Percentiles rank a stretch among this genome's conserved stretches.
Conservation (phyloP, 2,797 vertebrate genomes). For the Valencia hispanica region DNA sequence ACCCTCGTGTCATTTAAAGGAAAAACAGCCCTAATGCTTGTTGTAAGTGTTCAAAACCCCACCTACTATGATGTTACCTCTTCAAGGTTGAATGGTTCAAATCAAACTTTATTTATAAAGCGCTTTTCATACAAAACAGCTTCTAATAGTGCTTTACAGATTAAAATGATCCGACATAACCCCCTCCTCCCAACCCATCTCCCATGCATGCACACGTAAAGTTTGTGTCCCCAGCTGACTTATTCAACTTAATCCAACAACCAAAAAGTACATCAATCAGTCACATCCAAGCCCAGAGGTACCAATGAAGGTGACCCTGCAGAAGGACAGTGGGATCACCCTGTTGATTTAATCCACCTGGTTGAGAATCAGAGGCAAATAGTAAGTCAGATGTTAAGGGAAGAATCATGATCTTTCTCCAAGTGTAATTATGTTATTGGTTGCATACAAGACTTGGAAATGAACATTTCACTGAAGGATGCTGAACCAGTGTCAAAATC, state of each 20-base stretch:
- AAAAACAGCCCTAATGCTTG: background rate
- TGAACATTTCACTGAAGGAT: slow-evolving; percentile 28
- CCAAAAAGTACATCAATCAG: background rate
- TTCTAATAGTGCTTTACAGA: too few relatives aligned
- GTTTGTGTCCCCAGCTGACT: too few relatives aligned
- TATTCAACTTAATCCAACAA: background rate
- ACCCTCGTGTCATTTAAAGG: slow-evolving; percentile 2
- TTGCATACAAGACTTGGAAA: slow-evolving; percentile 19
- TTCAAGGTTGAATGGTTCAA: slow-evolving; percentile 6
- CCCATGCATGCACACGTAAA: too few relatives aligned
- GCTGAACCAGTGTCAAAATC: slow-evolving; percentile 15
- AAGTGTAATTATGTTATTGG: slow-evolving; percentile 38
- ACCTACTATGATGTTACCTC: slow-evolving; percentile 17
- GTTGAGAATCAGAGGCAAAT: background rate
- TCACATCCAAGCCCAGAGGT: background rate
- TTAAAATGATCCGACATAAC: too few relatives aligned
- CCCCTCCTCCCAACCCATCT: too few relatives aligned
- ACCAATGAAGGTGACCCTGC: background rate
- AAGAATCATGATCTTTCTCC: too few relatives aligned
- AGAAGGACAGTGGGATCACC: background rate
- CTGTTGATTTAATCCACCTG: slow-evolving; percentile 22
- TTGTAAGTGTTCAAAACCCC: slow-evolving; percentile 25
- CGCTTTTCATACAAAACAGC: too few relatives aligned
- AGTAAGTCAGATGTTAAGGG: slow-evolving; percentile 30
- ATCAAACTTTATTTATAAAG: too few relatives aligned